A percentile compares a stretch with the other conserved stretches of the same genome.
Evolutionary conservation across 2,113 vertebrate species (phyloP).

Genomic region (Elgaria multicarinata): DNA sequence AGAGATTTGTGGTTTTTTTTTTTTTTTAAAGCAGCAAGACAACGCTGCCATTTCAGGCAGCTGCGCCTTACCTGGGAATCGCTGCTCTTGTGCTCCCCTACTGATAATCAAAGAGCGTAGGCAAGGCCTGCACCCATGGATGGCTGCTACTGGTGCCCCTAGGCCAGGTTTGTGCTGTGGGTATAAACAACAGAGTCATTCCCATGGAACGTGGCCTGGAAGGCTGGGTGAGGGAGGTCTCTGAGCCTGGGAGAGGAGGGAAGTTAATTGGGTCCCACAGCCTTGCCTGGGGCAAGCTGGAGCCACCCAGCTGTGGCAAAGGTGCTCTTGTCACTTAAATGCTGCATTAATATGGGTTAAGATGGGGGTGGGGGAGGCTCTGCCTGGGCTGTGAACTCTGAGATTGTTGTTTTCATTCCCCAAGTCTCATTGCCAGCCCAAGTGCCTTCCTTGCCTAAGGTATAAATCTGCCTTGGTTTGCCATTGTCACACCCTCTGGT

Average conservation of each 20-base stretch:
- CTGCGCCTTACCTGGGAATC: constrained; percentile 9
- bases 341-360: constrained; percentile 15
- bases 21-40: background rate
- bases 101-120: constrained; percentile 10
- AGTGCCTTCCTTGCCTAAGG: background rate
- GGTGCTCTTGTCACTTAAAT: constrained; percentile 15
- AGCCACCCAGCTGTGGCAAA: constrained; percentile 19
- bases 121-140: constrained; percentile 11
- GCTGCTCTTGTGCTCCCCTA: background rate
- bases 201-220: constrained; percentile 27
- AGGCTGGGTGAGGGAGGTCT: constrained; percentile 1
- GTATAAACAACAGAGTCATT: constrained; percentile 33
- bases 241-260: constrained; percentile 25
- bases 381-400: constrained; percentile 26
- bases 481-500: background rate
- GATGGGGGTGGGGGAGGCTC: background rate
- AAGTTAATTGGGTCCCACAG: constrained; percentile 31
- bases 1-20: too few relatives aligned
- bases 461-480: background rate
- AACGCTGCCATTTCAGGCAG: background rate
- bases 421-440: background rate
- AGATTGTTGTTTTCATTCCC: constrained; percentile 1
- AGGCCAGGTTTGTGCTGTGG: constrained; percentile 35
- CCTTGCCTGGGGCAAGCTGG: constrained; percentile 14
- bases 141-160: background rate